phyloP scores from a whole-genome alignment of 2,888 invertebrate species.

The Oscheius sp. region DNA sequence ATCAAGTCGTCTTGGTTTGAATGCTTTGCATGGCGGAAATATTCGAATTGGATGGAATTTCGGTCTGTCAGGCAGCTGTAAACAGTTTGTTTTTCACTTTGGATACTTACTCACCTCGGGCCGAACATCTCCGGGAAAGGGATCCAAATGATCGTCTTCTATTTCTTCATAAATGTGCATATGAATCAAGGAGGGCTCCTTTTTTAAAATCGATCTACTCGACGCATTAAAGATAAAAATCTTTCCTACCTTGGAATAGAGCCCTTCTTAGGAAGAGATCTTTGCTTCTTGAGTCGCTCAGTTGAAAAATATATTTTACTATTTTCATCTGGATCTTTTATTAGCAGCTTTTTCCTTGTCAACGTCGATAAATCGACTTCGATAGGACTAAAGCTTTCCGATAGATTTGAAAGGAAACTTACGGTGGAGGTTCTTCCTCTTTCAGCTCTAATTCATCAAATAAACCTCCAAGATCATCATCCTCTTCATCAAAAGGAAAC shows the following conservation, averaged over 20 bases:
- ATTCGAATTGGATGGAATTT: slow-evolving; percentile 34
- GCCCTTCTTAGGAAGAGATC: slow-evolving; percentile 15
- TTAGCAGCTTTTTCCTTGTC: slow-evolving; percentile 23
- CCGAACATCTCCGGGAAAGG: slow-evolving; percentile 44
- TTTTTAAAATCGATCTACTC: slow-evolving; percentile 42
- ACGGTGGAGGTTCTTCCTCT: background rate
- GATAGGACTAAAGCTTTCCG: background rate
- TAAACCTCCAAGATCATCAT: slow-evolving; percentile 19
- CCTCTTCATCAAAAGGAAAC: slow-evolving; percentile 20
- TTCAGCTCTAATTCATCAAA: slow-evolving; percentile 22
- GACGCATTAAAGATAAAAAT: background rate
- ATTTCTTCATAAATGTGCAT: slow-evolving; percentile 50
- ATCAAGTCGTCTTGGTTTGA: slow-evolving; percentile 31
- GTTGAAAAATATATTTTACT: slow-evolving; percentile 26
- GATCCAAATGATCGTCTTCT: slow-evolving; percentile 47
- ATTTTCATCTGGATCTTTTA: slow-evolving; percentile 31
- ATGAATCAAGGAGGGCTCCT: slow-evolving; percentile 38
- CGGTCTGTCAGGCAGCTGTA: slow-evolving; percentile 28
- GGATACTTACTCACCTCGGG: slow-evolving; percentile 21
- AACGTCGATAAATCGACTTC: slow-evolving; percentile 1
- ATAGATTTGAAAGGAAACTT: background rate
- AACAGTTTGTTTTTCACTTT: background rate
- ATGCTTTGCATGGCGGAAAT: slow-evolving; percentile 44
- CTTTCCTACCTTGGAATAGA: slow-evolving; percentile 15
- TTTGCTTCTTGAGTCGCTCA: slow-evolving; percentile 2